phyloP scores from a whole-genome alignment of 2,113 vertebrate species.

The Oxyura jamaicensis region DNA sequence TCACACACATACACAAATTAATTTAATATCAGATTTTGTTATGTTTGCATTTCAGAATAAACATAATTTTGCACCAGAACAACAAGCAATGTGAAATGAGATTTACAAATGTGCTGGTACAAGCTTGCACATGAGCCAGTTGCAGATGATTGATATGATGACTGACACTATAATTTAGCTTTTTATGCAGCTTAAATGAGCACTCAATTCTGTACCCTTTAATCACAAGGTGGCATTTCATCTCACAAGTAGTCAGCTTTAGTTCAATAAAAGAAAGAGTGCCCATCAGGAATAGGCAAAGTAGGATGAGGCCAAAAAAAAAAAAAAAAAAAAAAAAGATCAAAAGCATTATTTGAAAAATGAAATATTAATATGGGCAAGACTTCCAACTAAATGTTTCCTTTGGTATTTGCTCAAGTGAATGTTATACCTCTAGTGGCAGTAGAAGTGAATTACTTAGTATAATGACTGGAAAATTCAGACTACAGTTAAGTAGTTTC shows the following conservation, averaged over 20 bases:
- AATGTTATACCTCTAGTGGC: constrained; percentile 60
- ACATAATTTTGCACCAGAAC: not conserved
- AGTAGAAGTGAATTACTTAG: constrained; percentile 54
- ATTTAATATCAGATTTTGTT: not conserved
- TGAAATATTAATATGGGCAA: constrained; percentile 57
- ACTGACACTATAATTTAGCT: constrained; percentile 22
- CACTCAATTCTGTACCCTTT: constrained; percentile 33
- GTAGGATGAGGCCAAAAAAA: constrained; percentile 25
- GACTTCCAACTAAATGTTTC: constrained; percentile 53
- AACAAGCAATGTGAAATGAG: not conserved
- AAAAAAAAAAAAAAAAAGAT: constrained; percentile 20
- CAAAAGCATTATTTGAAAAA: constrained; percentile 58
- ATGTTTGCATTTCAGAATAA: not conserved
- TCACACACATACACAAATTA: not conserved
- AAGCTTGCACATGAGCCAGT: not conserved
- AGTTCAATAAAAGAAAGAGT: constrained; percentile 37
- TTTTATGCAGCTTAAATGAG: constrained; percentile 45
- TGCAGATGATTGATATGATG: constrained; percentile 31
- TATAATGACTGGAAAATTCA: constrained; percentile 38
- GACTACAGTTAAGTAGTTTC: not conserved
- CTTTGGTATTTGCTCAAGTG: constrained; percentile 58
- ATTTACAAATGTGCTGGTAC: not conserved
- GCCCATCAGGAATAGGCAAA: constrained; percentile 24
- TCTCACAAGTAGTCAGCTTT: constrained; percentile 8
- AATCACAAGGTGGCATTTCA: constrained; percentile 48